Conservation (phyloP, 2,888 invertebrate species). For the Seira musarum region DNA sequence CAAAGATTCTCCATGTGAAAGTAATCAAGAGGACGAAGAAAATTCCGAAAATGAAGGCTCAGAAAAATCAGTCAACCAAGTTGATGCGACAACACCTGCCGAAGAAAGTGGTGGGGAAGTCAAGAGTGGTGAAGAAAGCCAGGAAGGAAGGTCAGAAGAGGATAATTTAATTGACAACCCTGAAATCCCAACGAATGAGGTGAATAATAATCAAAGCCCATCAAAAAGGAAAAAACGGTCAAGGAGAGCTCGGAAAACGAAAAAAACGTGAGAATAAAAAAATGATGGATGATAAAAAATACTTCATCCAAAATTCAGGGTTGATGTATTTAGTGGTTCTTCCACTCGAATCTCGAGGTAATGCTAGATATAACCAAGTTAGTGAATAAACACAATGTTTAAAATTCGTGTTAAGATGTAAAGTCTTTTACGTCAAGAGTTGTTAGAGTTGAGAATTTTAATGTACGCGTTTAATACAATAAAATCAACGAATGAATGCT, state of each 20-base stretch:
- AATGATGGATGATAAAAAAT: no score
- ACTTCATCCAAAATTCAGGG: no score
- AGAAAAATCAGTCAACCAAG: background rate
- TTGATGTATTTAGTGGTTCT: no score
- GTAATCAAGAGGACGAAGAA: background rate
- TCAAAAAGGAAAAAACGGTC: conserved; percentile 10
- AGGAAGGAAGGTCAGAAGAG: background rate
- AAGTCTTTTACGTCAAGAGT: no score
- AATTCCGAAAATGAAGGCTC: background rate
- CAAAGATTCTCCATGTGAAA: background rate
- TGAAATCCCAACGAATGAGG: background rate
- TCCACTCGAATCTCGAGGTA: no score
- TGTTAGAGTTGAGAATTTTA: no score
- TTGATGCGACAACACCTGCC: background rate
- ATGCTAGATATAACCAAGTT: no score
- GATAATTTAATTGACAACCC: background rate
- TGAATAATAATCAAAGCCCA: background rate
- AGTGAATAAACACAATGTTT: no score
- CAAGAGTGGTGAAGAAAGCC: background rate
- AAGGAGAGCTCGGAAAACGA: conserved; percentile 30
- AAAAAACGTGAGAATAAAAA: conserved; percentile 20
- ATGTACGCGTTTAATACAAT: no score
- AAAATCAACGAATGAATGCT: no score
- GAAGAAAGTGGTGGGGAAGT: background rate
- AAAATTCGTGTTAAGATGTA: no score